Percentiles rank a stretch among this genome's conserved stretches.
Conservation (phyloP, 1,140 invertebrate genomes). For the Halotydeus destructor region DNA sequence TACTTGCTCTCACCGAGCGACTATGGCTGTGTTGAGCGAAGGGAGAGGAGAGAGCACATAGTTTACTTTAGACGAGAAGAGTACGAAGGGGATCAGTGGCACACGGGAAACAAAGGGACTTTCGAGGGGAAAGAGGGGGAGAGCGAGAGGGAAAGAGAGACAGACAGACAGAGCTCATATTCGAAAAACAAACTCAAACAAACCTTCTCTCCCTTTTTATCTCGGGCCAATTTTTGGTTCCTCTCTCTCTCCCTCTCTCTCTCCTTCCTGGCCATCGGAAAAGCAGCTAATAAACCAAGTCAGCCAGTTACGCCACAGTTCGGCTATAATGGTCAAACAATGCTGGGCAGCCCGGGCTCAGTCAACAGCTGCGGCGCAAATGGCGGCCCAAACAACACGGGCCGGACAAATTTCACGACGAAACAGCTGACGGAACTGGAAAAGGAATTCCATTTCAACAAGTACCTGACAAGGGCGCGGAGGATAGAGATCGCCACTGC, state of each 20-base stretch:
- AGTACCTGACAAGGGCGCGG: constrained; percentile 84
- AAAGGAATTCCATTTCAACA: constrained; percentile 99
- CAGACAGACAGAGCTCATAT: too few relatives aligned
- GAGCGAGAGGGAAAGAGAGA: too few relatives aligned
- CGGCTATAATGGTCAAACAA: too few relatives aligned
- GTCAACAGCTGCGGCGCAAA: not conserved
- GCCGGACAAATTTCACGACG: constrained; percentile 93
- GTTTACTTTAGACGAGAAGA: too few relatives aligned
- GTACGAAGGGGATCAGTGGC: too few relatives aligned
- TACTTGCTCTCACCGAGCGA: not conserved
- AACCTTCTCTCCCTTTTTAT: not conserved
- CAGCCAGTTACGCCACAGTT: too few relatives aligned
- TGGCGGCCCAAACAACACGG: constrained; percentile 29
- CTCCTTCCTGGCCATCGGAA: not conserved
- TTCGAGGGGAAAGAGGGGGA: too few relatives aligned
- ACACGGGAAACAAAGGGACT: too few relatives aligned
- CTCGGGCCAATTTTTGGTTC: not conserved
- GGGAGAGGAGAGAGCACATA: too few relatives aligned
- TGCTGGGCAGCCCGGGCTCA: too few relatives aligned
- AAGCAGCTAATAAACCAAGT: not conserved
- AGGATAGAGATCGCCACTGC: constrained; percentile 92
- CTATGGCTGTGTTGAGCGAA: not conserved
- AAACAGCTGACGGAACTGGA: constrained; percentile 96
- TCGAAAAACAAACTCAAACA: not conserved
- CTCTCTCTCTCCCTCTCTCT: not conserved